Base-by-base conservation (phyloP, 2,888 invertebrate genomes). In the Chouioia cunea region DNA sequence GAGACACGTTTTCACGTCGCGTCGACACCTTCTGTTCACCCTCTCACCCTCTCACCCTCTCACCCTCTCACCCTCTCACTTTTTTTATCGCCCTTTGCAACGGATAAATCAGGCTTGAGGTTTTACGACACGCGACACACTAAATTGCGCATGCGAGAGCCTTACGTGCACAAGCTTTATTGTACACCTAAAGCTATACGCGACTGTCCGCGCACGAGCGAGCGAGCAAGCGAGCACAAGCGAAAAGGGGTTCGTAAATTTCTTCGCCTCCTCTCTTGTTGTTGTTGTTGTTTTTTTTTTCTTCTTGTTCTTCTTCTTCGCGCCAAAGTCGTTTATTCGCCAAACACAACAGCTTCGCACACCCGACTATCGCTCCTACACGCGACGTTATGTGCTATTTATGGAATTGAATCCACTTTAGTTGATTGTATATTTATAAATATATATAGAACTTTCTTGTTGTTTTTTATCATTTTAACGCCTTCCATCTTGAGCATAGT, bases 81-180 rank as follows among this genome's bases (percentile, higher is more conserved):
- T 27, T 10, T 36, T 20, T 6, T 18, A 20, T 50, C 50, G 16
- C 50, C 16, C 16, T 20, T n/a, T 50, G 16, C 18, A 18, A 6
- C 54, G 54, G 71, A 63, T 71, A 71, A 70, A 71, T 71, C 67
- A 64, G 71, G 54, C 64, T 44, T 27, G 36, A 73, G 70, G 64
- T 70, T 73, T 73, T 70, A 73, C 67, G 70, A 70, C 70, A 70
- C 67, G 70, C 70, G 70, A 73, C 64, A 60, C 46, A 57, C 68
- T 72, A 68, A 72, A 72, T 72, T 71, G 67, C 65, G 36, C 63
- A 67, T 63, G 60, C 71, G 36, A 59, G 36, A 36, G 63, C 12
- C 63, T 56, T 66, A 67, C 53, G 63, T 59, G 63, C 63, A 18
- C 18, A 47, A 18, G 56, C 53, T 47, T 58, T 58, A 47, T 53